Evolutionary conservation across 2,113 vertebrate species (phyloP), one percentile per base, ranked within the genome.

Genomic region (Acrocephalus kingi): DNA sequence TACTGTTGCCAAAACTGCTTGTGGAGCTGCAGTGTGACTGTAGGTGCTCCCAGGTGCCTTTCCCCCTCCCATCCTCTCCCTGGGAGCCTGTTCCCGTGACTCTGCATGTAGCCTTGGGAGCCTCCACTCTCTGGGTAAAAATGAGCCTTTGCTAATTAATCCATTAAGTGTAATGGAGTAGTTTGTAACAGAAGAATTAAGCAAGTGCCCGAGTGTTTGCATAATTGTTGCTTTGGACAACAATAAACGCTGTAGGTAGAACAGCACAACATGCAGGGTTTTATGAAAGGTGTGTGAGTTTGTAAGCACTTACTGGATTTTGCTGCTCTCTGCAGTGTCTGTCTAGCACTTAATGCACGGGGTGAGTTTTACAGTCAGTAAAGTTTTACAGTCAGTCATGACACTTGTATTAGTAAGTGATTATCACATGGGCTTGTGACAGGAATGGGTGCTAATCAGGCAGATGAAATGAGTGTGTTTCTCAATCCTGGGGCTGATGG

Each of bases 181-280:
- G 72, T 71, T 84, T 80, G 83, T 94, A 92, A 84, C 58, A 89
- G 80, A 88, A 87, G 86, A 90, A 91, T 93, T 84, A 94, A 93
- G 79, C 72, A 86, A 91, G 78, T 67, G 22, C 48, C 23, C 27
- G 18, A 58, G 37, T 11, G 46, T 78, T 94, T 96, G 72, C 68
- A 23, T 91, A 93, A 82, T 69, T 77, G 68, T 74, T 88, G 54
- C 79, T 90, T 93, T 94, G 78, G 75, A 90, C 54, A 77, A 76
- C 63, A 84, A 31, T 77, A 76, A 90, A 52, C 39, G 8, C 58
- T 7, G 19, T 33, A 51, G 73, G n/a, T 81, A 43, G 76, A 63
- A 35, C 15, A 84, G 46, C 41, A 62, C 27, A 31, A 43, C 0
- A 0, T 45, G 51, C 27, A 83, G 21, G 17, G 13, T 11, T 95